Base-by-base conservation (phyloP, 2,888 invertebrate genomes). In the Eupithecia dodoneata region DNA sequence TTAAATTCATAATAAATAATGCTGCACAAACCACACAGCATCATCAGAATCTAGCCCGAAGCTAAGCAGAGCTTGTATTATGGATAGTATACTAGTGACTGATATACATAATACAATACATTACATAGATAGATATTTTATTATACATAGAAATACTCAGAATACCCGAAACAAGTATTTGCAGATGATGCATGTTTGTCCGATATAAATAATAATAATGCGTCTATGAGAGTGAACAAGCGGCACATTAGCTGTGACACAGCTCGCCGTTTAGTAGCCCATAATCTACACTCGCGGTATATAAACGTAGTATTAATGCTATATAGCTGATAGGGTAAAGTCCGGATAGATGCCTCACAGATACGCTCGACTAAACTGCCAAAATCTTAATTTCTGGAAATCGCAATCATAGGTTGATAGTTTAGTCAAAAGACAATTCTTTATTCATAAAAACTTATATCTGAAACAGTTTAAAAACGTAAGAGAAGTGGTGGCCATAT, bases 261-360 rank as follows among this genome's bases (percentile, higher is more conserved):
- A 55, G n/a, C 55, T n/a, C 3, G 18, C 18, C 59, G 59, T 49
- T 77, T 69, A 74, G 77, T 69, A 49, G 66, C 66, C 66, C 66
- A 70, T 65, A 74, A 74, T 69, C 69, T 65, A 74, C 72, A 77
- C 67, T 67, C 42, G 30, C 52, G 44, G 7, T 72, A 59, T 63
- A 69, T 5, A 9, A 47, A 74, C 66, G 15, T 74, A 47, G 41
- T 65, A 6, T 41, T 13, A 45, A 55, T 73, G 45, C 10, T 76
- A 70, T 76, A 70, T 6, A 65, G 41, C 30, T 65, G 13, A 41
- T 55, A 69, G 55, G 44, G 9, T 10, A 55, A 55, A 59, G 59
- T 18, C 55, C 55, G 15, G 15, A 15, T 5, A 52, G 4, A 52
- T 52, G 52, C 52, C 15, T 52, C 15, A 55, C 6, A 4, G 55